Conservation (phyloP, 2,797 vertebrate genomes). For the Ibycter americanus region DNA sequence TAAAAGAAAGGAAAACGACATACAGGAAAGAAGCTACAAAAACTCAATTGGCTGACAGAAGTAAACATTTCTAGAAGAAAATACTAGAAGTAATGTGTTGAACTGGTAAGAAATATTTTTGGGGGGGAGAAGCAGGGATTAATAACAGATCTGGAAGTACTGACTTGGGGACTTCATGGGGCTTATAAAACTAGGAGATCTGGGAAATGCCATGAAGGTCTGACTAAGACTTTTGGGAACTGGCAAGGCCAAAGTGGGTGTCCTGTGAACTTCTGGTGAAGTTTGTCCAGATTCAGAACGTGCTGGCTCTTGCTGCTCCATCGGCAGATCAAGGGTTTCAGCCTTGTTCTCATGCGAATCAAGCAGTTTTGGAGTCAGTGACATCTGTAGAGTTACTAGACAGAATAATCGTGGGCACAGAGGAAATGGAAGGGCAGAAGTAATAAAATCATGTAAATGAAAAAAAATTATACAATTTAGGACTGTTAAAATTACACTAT, state of each 20-base stretch:
- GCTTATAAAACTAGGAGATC: constrained; percentile 84
- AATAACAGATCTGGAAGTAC: constrained; percentile 86
- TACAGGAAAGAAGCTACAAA: constrained; percentile 65
- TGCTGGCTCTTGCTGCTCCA: constrained; percentile 59
- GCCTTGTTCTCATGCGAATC: constrained; percentile 74
- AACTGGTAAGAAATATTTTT: constrained; percentile 7
- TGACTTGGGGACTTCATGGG: constrained; percentile 84
- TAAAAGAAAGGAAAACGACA: constrained; percentile 53
- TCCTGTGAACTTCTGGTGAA: constrained; percentile 68
- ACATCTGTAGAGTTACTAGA: constrained; percentile 84
- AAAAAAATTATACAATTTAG: constrained; percentile 54
- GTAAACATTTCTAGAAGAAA: constrained; percentile 54
- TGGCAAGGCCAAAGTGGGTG: constrained; percentile 74
- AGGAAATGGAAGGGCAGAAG: constrained; percentile 70
- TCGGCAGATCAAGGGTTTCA: constrained; percentile 65
- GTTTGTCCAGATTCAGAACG: constrained; percentile 73
- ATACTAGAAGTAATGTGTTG: constrained; percentile 42
- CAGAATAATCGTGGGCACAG: constrained; percentile 70
- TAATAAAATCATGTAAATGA: constrained; percentile 56
- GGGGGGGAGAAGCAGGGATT: constrained; percentile 35
- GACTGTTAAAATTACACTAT: constrained; percentile 31
- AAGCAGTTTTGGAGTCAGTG: constrained; percentile 80
- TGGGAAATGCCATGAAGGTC: constrained; percentile 74
- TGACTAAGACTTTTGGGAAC: constrained; percentile 79
- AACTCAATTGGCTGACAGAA: constrained; percentile 42